phyloP scores from a whole-genome alignment of 2,888 invertebrate species.

The Acrocera orbiculus region DNA sequence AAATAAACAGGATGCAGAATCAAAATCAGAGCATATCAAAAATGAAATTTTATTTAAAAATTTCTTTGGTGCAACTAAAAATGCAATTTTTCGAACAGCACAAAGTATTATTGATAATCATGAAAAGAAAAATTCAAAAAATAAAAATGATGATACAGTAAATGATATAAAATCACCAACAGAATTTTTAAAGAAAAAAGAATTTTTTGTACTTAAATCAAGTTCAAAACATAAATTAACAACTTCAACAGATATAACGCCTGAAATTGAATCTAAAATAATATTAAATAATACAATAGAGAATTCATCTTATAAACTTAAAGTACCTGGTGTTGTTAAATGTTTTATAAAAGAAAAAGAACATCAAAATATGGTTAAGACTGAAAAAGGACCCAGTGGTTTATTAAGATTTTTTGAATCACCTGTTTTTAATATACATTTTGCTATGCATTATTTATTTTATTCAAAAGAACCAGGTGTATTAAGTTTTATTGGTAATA shows the following conservation, averaged over 20 bases:
- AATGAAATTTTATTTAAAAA: constrained; percentile 31
- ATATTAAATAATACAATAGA: constrained; percentile 3
- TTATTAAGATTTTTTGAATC: constrained; percentile 75
- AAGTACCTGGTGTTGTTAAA: constrained; percentile 30
- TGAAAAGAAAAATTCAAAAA: constrained; percentile 31
- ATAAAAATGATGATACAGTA: constrained; percentile 14
- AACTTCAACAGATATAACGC: constrained; percentile 16
- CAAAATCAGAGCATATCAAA: constrained; percentile 18
- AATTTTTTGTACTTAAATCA: constrained; percentile 28
- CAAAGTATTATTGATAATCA: constrained; percentile 32
- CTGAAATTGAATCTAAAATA: constrained; percentile 7
- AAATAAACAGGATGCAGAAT: constrained; percentile 14
- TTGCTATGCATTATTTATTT: constrained; percentile 95
- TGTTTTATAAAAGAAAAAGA: constrained; percentile 26
- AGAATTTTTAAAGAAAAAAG: constrained; percentile 29
- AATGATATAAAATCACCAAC: constrained; percentile 26
- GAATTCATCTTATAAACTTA: constrained; percentile 24
- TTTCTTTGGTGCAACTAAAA: constrained; percentile 31
- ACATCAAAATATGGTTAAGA: constrained; percentile 15
- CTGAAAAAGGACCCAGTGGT: constrained; percentile 29
- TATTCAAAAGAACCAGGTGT: constrained; percentile 97
- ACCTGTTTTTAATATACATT: constrained; percentile 93
- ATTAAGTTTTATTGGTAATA: constrained; percentile 92
- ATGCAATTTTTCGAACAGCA: constrained; percentile 32
- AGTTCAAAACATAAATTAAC: constrained; percentile 25